Base-by-base conservation (phyloP, 1,140 invertebrate genomes). In the Dendroctonus ponderosae region DNA sequence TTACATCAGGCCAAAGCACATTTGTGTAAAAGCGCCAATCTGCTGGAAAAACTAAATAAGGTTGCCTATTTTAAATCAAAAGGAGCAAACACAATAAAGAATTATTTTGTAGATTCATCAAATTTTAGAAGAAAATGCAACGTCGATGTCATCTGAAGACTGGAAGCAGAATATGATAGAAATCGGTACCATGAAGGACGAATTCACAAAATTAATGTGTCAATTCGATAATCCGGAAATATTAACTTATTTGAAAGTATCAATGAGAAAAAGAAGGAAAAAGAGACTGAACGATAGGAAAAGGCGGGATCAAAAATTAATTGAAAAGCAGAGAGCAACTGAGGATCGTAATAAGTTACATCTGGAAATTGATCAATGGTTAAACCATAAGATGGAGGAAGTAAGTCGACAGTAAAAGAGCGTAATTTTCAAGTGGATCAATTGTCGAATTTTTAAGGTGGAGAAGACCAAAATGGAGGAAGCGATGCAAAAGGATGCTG, bases 401-500 rank as follows among this genome's bases (percentile, higher is more conserved):
- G 64, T 64, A 49, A 64, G 39, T 38, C 12, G 11, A 9, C 9
- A 38, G 41, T n/a, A 41, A 62, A 14, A 39, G 12, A 11, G 9
- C 9, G 12, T 46, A 52, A 46, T 12, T 46, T 59, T 44, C 7
- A 59, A 14, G 15, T 56, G 38, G 14, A 56, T 56, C 9, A 41
- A 3, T 44, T 44, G 12, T n/a, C 11, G 11, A 9, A 46, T 12
- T 46, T 59, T 44, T 44, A 43, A 46, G 63, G 84, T 87, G 41
- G 80, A 86, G 59, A 83, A 80, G 68, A 81, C 81, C 51, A 87
- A 88, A 78, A 79, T 83, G 80, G 85, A 87, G 74, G 84, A 86
- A 75, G 81, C 83, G 72, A 80, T 87, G 51, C 85, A 88, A 70
- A 80, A 82, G 70, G 82, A 90, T 75, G 87, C 88, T 0, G 90